Base-by-base conservation (phyloP, 2,888 invertebrate species). In the Notodonta ziczac region DNA sequence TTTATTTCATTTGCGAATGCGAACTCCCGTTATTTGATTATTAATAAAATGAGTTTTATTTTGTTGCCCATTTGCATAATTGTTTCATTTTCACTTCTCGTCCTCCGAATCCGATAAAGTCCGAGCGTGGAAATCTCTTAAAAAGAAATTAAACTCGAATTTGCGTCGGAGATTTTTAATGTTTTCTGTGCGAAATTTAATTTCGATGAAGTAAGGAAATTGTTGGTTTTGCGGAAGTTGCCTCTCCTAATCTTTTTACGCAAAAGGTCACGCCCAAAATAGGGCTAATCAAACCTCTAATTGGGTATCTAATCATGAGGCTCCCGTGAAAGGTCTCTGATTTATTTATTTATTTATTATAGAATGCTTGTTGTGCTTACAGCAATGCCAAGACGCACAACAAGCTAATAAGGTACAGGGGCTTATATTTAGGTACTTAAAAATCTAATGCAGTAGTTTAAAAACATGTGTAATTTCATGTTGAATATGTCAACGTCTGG, bases 1-100 rank as follows among this genome's bases (percentile, higher is more conserved):
- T 90, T 89, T 90, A 92, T 91, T 91, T 89, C 87, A 88, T 87
- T 87, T 82, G 82, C 84, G 80, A 88, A 87, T 86, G 85, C 87
- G 85, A 86, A 88, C 86, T 90, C 87, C 84, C 85, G 85, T 88
- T 87, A 91, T 93, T 92, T 90, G 89, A 90, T 91, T 91, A 91
- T 88, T 91, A 91, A 89, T 90, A 89, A 89, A 91, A 91, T 88
- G 89, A 90, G 87, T 91, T 91, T 90, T 91, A 92, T 91, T 91
- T 91, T 89, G 90, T 88, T 87, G 84, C 80, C 78, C 78, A 91
- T 92, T 91, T 91, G 87, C 90, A 91, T 91, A 91, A 91, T 89
- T 91, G 90, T 91, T 89, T 91, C 87, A 90, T 90, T 90, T 90
- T 89, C 88, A 85, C 87, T 89, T 80, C 54, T 83, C 82, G 81